phyloP scores from a whole-genome alignment of 2,797 vertebrate species.

The Mus spretus region DNA sequence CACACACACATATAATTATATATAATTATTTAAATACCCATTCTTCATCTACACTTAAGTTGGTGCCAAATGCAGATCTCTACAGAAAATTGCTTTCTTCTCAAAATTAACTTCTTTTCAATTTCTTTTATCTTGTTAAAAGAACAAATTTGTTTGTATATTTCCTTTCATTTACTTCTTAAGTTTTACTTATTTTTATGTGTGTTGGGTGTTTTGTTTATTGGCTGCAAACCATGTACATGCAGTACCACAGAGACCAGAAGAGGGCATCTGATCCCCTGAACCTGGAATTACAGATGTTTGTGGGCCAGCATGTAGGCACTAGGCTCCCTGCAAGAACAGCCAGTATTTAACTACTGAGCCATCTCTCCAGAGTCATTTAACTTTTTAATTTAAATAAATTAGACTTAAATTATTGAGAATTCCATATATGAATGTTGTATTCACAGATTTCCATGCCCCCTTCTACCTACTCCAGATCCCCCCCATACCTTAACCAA shows the following conservation, averaged over 20 bases:
- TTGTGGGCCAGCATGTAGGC: background rate
- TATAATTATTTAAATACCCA: background rate
- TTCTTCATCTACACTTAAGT: background rate
- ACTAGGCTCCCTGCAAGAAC: background rate
- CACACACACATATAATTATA: background rate
- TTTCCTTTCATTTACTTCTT: conserved; percentile 24
- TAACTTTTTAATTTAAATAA: background rate
- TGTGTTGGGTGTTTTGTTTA: background rate
- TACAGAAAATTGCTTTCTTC: conserved; percentile 64
- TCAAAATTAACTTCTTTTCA: conserved; percentile 65
- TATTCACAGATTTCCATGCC: too few species aligned
- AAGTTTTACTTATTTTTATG: background rate
- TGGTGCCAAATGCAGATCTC: background rate
- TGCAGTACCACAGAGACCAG: background rate
- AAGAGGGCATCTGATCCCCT: background rate
- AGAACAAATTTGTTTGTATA: conserved; percentile 36
- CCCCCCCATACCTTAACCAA: background rate
- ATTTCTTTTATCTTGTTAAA: conserved; percentile 9
- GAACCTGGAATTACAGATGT: background rate
- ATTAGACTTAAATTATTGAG: background rate
- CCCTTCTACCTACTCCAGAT: background rate
- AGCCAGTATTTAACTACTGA: background rate
- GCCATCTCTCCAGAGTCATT: background rate
- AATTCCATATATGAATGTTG: background rate
- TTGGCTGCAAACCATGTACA: background rate